Evolutionary conservation across 2,888 invertebrate genomes (phyloP), one percentile per base, ranked within the genome.

Genomic region (Drosophila nigricruria): DNA sequence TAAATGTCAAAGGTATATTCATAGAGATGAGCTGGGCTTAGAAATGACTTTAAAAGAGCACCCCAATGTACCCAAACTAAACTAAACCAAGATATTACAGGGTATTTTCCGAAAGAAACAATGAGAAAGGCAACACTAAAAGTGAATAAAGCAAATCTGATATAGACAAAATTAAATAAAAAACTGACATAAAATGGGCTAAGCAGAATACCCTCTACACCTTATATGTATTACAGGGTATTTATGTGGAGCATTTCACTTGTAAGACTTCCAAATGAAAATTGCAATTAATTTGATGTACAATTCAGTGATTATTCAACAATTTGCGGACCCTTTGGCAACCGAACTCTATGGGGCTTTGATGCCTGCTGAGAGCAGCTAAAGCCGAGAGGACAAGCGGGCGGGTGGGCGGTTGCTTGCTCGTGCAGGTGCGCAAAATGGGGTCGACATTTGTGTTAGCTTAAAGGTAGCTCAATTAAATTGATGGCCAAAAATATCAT

Each of bases 271-370:
- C 36, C 12, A 30, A 58, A 58, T 18, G 25, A 27, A 47, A 57
- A 43, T 73, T 70, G 60, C 60, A 73, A 74, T 70, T 61, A 70
- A 72, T 54, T 75, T 68, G 47, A 63, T 71, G 75, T 27, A 27
- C 20, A 58, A 47, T 58, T 36, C 27, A 30, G 36, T 38, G 32
- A 27, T 45, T 38, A 58, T 25, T 38, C 36, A 53, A 25, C 50
- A 64, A 56, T 50, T 71, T 57, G 38, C 12, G 23, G 52, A 47
- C 67, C 60, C 54, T 67, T 57, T 38, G 12, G 45, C 47, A 45
- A 38, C 43, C 20, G 42, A 20, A 20, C 40, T 32, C 1, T 5
- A 12, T 9, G 30, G 16, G 5, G 2, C 30, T 30, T 30, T 40
- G 36, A 30, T 40, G 27, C 16, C 2, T 1, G 54, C 16, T 38